A percentile compares a stretch with the other conserved stretches of the same genome.
Evolutionary conservation across 2,797 vertebrate species (phyloP).

Genomic region (Masticophis lateralis): DNA sequence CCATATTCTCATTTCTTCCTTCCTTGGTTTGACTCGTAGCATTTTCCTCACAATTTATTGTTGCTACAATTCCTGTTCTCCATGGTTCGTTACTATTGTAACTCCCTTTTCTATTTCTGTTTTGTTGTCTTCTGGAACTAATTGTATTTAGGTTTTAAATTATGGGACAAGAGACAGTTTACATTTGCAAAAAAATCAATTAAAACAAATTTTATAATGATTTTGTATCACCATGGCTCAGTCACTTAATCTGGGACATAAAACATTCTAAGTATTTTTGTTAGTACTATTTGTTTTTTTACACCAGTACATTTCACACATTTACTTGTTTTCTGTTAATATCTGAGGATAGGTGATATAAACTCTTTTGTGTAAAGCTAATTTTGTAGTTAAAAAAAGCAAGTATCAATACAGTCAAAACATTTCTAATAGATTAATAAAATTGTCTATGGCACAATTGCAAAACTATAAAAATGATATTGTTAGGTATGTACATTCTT

Average conservation of each 20-base stretch:
- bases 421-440: not conserved
- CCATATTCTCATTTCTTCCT: not conserved
- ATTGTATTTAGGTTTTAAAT: not conserved
- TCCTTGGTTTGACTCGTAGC: not conserved
- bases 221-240: not conserved
- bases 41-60: not conserved
- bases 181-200: not conserved
- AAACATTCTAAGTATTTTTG: not conserved
- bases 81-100: not conserved
- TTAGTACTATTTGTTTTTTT: not conserved
- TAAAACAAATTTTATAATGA: not conserved
- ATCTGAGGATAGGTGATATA: not conserved
- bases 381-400: constrained; percentile 9
- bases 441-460: not conserved
- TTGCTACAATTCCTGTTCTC: not conserved
- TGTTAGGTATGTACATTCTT: not conserved
- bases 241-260: not conserved
- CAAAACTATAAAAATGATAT: constrained; percentile 10
- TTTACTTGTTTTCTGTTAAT: not conserved
- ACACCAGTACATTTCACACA: not conserved
- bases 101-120: not conserved
- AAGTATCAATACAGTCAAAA: not conserved
- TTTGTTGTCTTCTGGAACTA: not conserved
- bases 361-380: not conserved
- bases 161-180: not conserved